A percentile compares a stretch with the other conserved stretches of the same genome.
Conservation (phyloP, 2,113 vertebrate genomes). For the Anarhynchus alexandrinus region DNA sequence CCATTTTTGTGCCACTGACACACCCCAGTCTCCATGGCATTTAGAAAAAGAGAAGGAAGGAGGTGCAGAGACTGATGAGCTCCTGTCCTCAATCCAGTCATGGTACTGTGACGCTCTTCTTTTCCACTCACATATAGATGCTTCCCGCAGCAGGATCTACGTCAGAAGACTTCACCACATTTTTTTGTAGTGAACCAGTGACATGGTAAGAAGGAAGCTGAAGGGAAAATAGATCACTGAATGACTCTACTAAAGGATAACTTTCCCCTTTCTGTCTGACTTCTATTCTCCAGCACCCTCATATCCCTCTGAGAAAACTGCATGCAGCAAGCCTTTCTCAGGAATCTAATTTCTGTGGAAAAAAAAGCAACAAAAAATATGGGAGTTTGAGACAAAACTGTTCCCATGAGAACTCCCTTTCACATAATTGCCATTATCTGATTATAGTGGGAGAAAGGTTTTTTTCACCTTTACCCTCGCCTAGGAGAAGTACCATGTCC, state of each 20-base stretch:
- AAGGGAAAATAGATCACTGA: not conserved
- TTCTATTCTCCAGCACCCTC: not conserved
- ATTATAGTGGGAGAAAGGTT: not conserved
- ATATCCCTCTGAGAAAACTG: not conserved
- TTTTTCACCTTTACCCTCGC: not conserved
- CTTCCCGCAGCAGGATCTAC: fast-evolving
- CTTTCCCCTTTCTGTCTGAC: not conserved
- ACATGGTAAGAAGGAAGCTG: not conserved
- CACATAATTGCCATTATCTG: constrained; percentile 6
- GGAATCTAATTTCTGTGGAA: not conserved
- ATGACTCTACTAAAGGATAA: not conserved
- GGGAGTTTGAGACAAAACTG: not conserved
- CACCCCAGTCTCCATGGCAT: fast-evolving
- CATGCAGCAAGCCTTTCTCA: not conserved
- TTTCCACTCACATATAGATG: not conserved
- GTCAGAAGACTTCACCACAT: not conserved
- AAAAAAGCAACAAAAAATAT: not conserved
- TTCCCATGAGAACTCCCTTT: constrained; percentile 5
- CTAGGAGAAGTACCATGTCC: not conserved
- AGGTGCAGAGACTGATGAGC: not conserved
- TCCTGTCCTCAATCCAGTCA: not conserved
- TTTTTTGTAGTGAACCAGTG: not conserved
- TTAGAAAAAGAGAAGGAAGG: not conserved
- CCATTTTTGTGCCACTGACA: not conserved
- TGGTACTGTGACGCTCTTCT: not conserved